Percentiles rank a stretch among this genome's conserved stretches.
Evolutionary conservation across 2,113 vertebrate genomes (phyloP).

Genomic region (Oxygymnocypris stewartii): DNA sequence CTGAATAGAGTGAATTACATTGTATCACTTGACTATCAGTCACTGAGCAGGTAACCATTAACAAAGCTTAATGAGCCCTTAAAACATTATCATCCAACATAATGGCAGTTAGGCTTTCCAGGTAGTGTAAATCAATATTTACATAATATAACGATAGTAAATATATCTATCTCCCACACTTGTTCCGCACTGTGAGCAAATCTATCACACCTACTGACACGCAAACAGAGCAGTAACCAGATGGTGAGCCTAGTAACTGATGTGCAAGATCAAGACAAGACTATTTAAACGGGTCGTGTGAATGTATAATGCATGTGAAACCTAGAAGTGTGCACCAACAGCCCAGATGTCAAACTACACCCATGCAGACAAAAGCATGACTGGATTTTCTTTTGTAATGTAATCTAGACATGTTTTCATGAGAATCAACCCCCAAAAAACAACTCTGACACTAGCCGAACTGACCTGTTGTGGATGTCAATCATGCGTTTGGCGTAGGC

Average conservation of each 20-base stretch:
- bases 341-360: neutral
- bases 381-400: neutral
- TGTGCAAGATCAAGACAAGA: too few species aligned
- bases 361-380: neutral
- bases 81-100: neutral
- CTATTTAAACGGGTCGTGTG: neutral
- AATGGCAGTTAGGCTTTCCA: too few species aligned
- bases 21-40: neutral
- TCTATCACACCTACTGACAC: too few species aligned
- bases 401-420: neutral
- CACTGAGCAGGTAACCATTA: neutral
- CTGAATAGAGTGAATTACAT: too few species aligned
- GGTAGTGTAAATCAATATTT: too few species aligned
- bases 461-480: constrained; percentile 87
- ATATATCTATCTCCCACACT: too few species aligned
- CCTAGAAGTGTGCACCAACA: neutral
- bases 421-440: neutral
- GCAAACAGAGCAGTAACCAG: too few species aligned
- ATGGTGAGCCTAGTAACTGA: too few species aligned
- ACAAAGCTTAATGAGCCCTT: neutral
- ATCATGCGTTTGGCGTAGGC: constrained; percentile 97
- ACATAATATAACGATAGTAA: too few species aligned
- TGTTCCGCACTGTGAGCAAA: too few species aligned
- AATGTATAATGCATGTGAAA: neutral
- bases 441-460: neutral